Percentiles rank a stretch among this genome's conserved stretches.
Conservation (phyloP, 2,888 invertebrate species). For the Macropis europaea region DNA sequence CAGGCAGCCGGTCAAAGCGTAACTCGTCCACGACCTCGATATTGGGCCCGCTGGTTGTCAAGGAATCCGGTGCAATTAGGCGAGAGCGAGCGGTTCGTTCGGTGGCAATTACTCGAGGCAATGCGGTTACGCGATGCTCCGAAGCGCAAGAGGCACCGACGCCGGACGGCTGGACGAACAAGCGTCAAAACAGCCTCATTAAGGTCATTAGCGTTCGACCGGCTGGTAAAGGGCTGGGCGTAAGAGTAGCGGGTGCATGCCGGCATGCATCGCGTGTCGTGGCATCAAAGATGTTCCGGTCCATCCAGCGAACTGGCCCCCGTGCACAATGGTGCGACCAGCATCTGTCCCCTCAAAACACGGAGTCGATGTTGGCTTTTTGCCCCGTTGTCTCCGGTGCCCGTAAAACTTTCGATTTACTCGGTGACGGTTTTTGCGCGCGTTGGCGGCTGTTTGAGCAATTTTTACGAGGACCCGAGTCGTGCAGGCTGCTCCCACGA, state of each 20-base stretch:
- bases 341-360: conserved; percentile 15
- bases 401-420: conserved; percentile 17
- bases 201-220: conserved; percentile 68
- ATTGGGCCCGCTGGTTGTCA: conserved; percentile 69
- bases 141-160: conserved; percentile 37
- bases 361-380: background rate
- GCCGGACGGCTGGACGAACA: conserved; percentile 56
- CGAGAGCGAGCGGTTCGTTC: conserved; percentile 60
- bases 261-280: conserved; percentile 26
- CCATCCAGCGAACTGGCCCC: conserved; percentile 5
- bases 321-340: conserved; percentile 15
- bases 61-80: conserved; percentile 73
- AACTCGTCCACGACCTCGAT: conserved; percentile 56
- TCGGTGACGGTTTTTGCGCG: background rate
- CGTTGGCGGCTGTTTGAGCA: too few species aligned
- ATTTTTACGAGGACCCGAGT: background rate
- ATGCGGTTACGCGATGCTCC: conserved; percentile 59
- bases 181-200: conserved; percentile 72
- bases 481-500: too few species aligned
- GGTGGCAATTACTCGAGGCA: conserved; percentile 68
- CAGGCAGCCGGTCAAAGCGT: conserved; percentile 31
- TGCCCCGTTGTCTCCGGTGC: background rate
- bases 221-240: conserved; percentile 50
- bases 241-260: conserved; percentile 52
- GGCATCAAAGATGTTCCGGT: conserved; percentile 49